A percentile compares a stretch with the other conserved stretches of the same genome.
phyloP scores from a whole-genome alignment of 2,113 vertebrate genomes.

The Hippopotamus amphibius region DNA sequence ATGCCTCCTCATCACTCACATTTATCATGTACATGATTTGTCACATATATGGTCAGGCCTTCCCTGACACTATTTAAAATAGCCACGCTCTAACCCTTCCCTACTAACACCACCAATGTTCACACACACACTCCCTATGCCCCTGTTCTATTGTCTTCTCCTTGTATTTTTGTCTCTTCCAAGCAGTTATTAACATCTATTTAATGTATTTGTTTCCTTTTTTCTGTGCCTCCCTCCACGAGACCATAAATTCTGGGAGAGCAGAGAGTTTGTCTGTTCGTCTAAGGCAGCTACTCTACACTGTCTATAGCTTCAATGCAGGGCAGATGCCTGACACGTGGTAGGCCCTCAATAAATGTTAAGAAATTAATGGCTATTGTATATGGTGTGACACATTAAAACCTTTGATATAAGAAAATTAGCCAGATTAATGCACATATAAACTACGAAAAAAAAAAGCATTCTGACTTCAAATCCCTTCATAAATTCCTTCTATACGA shows the following conservation, averaged over 20 bases:
- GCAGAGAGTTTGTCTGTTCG: neutral
- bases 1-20: neutral
- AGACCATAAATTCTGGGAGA: neutral
- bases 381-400: neutral
- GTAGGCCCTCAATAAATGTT: neutral
- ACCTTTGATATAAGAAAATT: neutral
- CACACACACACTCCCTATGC: neutral
- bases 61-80: neutral
- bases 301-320: neutral
- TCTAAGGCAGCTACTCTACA: no score
- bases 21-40: rapidly evolving
- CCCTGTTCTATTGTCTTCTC: neutral
- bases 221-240: neutral
- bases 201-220: neutral
- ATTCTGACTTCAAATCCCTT: neutral
- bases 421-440: neutral
- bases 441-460: slow-evolving; percentile 1
- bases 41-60: neutral
- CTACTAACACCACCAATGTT: neutral
- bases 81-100: neutral
- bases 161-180: neutral
- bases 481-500: neutral
- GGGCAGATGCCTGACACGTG: neutral
- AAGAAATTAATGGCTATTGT: neutral
- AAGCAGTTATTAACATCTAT: neutral